Base-by-base conservation (phyloP, 1,140 invertebrate species). In the Monomorium pharaonis region DNA sequence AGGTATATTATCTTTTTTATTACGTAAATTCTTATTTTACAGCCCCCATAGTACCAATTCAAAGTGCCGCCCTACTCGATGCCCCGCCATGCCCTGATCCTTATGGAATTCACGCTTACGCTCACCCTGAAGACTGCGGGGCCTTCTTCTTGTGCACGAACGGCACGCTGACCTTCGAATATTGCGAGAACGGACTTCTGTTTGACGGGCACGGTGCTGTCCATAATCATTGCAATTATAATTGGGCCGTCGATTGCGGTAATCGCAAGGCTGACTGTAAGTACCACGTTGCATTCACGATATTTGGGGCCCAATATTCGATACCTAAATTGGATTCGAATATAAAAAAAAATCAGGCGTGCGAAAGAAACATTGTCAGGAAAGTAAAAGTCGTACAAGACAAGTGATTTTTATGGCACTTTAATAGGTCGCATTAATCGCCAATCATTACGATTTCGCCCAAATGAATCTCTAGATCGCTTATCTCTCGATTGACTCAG, bases 141-240 rank as follows among this genome's bases (percentile, higher is more conserved):
- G 96, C 98, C 81, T 99, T 98, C 95, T 99, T 98, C 95, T 96
- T 98, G 18, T 99, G 98, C 93, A 97, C 97, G 10, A 99, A 99
- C 93, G 98, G 98, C 37, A 98, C 98, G 3, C 93, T 99, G 89
- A 98, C 97, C 3, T 96, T 98, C 87, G 98, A 99, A 94, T 97
- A 97, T 21, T 99, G 98, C 92, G 98, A 98, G 91, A 99, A 99
- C 93, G 98, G 98, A 24, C 96, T 99, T 16, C 95, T 99, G 3
- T 99, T 98, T 92, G 98, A 98, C 91, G 98, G 98, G 51, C 98
- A 98, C 91, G 98, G 98, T 2, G 96, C 96, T 3, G 97, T 98
- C 0, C 97, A 98, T 95, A 97, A 99, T 92, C 98, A 98, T 95
- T 99, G 98, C 96, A 98, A 98, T 95, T 99, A 99, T 95, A 96